Evolutionary conservation across 53 echinoderm and acorn worm species (phyloP).

Genomic region (Echinarachnius parma): DNA sequence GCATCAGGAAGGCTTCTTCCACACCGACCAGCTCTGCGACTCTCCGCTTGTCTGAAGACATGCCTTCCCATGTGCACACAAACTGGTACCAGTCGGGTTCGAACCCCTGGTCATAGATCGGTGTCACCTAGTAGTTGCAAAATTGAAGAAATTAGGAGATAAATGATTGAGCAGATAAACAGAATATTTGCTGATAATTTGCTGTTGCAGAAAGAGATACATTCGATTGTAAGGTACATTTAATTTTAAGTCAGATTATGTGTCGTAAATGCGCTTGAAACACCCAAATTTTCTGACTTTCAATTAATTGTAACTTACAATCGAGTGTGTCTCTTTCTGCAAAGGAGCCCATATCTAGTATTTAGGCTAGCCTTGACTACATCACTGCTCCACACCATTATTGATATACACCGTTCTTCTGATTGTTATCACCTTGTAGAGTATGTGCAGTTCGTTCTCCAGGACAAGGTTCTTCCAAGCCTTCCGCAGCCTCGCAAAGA

Average conservation of each 20-base stretch:
- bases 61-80: conserved; percentile 80
- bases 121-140: conserved; percentile 71
- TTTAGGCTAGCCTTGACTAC: no score
- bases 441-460: conserved; percentile 94
- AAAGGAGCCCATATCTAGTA: no score
- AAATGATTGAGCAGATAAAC: not conserved
- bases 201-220: no score
- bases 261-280: no score
- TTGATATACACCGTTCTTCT: no score
- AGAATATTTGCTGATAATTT: not conserved
- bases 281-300: no score
- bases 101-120: conserved; percentile 90
- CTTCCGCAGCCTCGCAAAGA: conserved; percentile 90
- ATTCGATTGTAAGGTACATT: no score
- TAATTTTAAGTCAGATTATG: no score
- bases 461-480: conserved; percentile 98
- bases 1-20: conserved; percentile 91
- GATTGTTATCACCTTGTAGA: conserved; percentile 81
- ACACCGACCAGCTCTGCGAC: conserved; percentile 95
- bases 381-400: no score
- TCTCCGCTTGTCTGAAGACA: conserved; percentile 76
- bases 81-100: conserved; percentile 97
- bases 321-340: no score
- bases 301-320: no score
- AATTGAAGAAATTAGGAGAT: no score